phyloP scores from a whole-genome alignment of 2,113 vertebrate genomes.

The Tragelaphus strepsiceros region DNA sequence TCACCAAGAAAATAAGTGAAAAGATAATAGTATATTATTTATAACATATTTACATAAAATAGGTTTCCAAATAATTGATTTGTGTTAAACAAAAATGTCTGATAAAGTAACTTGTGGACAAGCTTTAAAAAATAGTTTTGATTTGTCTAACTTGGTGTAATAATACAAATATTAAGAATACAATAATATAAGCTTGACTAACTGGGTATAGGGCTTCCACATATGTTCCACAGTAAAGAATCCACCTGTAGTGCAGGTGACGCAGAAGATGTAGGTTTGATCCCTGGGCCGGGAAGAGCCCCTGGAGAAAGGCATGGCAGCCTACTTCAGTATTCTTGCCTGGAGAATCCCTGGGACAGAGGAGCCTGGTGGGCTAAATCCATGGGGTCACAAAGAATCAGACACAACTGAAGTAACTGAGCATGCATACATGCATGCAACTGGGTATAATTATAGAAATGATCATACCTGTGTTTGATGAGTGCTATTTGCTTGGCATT shows the following conservation, averaged over 20 bases:
- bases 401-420: neutral
- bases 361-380: neutral
- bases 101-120: neutral
- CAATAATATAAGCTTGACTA: neutral
- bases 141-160: neutral
- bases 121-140: neutral
- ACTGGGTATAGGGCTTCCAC: neutral
- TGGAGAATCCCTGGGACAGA: neutral
- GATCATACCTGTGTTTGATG: neutral
- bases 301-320: neutral
- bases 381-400: neutral
- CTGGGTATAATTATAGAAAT: neutral
- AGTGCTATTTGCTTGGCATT: neutral
- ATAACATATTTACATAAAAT: neutral
- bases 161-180: neutral
- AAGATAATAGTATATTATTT: neutral
- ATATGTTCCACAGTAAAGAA: neutral
- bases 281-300: neutral
- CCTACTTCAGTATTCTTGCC: neutral
- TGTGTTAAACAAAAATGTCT: neutral
- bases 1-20: neutral
- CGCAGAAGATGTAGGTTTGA: neutral
- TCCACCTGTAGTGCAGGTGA: neutral
- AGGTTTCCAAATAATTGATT: neutral
- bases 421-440: neutral